Evolutionary conservation across 2,113 vertebrate genomes (phyloP).

Genomic region (Buteo buteo): DNA sequence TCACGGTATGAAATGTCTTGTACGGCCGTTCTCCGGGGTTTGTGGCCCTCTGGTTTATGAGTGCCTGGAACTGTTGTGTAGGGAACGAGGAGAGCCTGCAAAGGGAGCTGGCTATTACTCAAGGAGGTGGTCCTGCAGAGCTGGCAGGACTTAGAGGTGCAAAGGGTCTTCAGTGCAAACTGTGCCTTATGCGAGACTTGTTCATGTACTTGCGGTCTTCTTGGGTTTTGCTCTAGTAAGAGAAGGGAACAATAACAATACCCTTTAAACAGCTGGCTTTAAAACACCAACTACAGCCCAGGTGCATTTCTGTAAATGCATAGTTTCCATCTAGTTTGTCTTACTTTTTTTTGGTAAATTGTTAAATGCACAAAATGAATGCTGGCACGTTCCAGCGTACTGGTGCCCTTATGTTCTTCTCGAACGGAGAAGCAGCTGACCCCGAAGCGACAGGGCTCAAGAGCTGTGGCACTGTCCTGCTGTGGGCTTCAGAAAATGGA

Average conservation of each 20-base stretch:
- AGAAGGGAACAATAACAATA: neutral
- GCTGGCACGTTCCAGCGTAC: neutral
- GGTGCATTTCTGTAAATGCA: neutral
- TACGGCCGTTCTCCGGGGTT: neutral
- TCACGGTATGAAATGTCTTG: neutral
- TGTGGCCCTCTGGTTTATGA: neutral
- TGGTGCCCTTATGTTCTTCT: neutral
- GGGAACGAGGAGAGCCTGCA: neutral
- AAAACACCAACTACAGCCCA: neutral
- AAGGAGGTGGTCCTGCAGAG: neutral
- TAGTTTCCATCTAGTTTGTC: neutral
- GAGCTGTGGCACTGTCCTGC: neutral
- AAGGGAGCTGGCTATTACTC: neutral
- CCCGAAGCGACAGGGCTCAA: accelerated
- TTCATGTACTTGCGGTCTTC: neutral
- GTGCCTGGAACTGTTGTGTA: neutral
- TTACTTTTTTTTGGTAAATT: neutral
- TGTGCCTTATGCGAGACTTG: neutral
- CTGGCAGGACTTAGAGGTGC: neutral
- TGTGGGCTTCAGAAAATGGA: neutral
- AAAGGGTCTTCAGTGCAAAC: neutral
- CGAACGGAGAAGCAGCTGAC: neutral
- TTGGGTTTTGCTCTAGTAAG: neutral
- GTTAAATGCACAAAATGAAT: neutral
- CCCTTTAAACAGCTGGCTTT: neutral